phyloP scores from a whole-genome alignment of 2,797 vertebrate genomes.

The Cottoperca gobio region DNA sequence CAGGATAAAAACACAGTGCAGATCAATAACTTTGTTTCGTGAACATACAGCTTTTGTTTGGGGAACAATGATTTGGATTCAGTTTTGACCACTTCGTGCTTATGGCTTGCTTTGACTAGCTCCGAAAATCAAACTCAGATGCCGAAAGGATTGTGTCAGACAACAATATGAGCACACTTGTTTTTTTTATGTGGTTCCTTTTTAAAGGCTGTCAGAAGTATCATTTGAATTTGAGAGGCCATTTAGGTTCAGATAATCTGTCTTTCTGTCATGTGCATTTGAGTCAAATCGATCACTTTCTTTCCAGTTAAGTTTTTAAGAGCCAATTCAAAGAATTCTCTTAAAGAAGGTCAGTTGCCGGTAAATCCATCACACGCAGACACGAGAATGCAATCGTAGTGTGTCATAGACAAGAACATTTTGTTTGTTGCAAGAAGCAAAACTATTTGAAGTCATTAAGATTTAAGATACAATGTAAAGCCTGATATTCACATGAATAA shows the following conservation, averaged over 20 bases:
- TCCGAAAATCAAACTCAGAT: slow-evolving; percentile 69
- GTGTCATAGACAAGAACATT: slow-evolving; percentile 9
- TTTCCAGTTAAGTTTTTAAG: too few species aligned
- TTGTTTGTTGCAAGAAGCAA: not conserved
- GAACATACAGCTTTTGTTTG: slow-evolving; percentile 73
- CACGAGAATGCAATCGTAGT: slow-evolving; percentile 22
- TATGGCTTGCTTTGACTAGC: slow-evolving; percentile 57
- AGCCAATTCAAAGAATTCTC: slow-evolving; percentile 26
- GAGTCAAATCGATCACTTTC: slow-evolving; percentile 40
- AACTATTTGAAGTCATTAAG: not conserved
- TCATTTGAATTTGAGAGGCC: slow-evolving; percentile 44
- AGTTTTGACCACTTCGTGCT: slow-evolving; percentile 69
- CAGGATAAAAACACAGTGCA: slow-evolving; percentile 37
- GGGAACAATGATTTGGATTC: slow-evolving; percentile 68
- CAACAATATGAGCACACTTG: slow-evolving; percentile 54
- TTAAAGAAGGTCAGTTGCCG: slow-evolving; percentile 45
- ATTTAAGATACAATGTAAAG: not conserved
- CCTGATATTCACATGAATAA: not conserved
- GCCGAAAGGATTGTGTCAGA: slow-evolving; percentile 61
- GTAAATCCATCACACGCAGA: slow-evolving; percentile 22
- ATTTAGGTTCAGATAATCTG: slow-evolving; percentile 53
- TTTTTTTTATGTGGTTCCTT: slow-evolving; percentile 63
- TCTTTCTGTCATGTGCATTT: slow-evolving; percentile 14
- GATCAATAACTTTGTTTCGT: slow-evolving; percentile 72
- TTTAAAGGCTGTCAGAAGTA: slow-evolving; percentile 43